Conservation (phyloP, 2,113 vertebrate genomes). For the Anhinga rufa region DNA sequence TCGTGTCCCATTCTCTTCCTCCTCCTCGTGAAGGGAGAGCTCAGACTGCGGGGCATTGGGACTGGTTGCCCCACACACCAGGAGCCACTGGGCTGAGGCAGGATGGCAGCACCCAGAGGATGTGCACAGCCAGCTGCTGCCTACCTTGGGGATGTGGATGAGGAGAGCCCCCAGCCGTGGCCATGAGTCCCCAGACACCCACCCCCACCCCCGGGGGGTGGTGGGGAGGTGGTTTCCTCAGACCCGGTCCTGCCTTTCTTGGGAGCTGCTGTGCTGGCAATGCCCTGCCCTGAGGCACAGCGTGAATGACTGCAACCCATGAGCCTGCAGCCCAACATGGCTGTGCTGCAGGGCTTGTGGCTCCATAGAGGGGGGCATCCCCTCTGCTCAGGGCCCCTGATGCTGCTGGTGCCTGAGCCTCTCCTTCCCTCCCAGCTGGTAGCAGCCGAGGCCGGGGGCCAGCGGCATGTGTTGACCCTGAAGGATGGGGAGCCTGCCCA, state of each 20-base stretch:
- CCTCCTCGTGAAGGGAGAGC: no score
- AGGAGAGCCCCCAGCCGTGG: no score
- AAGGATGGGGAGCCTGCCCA: conserved; percentile 65
- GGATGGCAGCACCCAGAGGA: not conserved
- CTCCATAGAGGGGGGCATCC: no score
- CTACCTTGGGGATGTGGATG: no score
- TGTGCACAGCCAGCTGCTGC: no score
- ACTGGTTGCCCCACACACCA: fast-evolving
- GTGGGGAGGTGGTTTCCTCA: not conserved
- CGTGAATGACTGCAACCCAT: fast-evolving
- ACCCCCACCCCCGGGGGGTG: no score
- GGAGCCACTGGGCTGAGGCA: no score
- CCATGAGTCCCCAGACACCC: not conserved
- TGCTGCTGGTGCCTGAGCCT: not conserved
- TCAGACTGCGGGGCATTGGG: no score
- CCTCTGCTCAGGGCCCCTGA: no score
- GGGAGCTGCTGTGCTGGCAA: fast-evolving
- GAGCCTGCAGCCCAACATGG: fast-evolving
- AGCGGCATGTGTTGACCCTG: not conserved
- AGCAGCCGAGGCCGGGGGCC: not conserved
- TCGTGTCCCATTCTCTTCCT: no score
- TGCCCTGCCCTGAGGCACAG: no score
- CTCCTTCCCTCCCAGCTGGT: not conserved
- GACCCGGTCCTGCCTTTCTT: not conserved
- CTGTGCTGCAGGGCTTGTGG: fast-evolving